Percentiles rank a stretch among this genome's conserved stretches.
These are phyloP conservation scores for Amphilophus citrinellus DNA, from an alignment of 2,113 vertebrate genomes.

Conservation along the genomic window DNA sequence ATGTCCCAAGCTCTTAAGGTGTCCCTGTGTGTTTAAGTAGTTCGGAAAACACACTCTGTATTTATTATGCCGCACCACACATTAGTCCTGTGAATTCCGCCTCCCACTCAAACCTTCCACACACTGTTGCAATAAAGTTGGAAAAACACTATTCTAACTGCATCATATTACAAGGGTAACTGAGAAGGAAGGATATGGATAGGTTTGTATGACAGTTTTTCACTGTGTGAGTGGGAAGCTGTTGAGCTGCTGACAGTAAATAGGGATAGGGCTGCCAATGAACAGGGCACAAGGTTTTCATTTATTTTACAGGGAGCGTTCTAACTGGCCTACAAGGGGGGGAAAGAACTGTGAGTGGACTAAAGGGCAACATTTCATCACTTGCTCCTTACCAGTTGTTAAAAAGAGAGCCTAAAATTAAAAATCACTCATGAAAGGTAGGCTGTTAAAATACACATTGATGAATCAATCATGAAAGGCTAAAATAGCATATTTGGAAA, in stretches of 20 bases:
- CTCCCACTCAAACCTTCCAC: neutral
- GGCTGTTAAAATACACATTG: neutral
- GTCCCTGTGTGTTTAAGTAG: neutral
- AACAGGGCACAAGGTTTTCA: neutral
- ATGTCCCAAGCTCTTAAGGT: neutral
- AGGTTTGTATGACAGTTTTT: no score
- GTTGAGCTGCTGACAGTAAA: no score
- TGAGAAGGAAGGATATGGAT: neutral
- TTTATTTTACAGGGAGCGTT: neutral
- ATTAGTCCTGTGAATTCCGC: neutral
- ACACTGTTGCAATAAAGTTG: neutral
- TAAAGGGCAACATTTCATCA: fast-evolving
- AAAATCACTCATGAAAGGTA: neutral
- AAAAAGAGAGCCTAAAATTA: neutral
- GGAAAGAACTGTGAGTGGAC: fast-evolving
- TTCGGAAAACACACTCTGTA: neutral
- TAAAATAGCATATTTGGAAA: no score
- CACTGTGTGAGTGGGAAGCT: no score
- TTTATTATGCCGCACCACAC: no score
- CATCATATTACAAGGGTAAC: neutral
- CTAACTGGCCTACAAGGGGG: neutral
- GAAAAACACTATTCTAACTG: neutral
- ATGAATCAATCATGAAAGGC: neutral
- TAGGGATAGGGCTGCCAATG: neutral
- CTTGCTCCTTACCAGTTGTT: neutral